Conservation (phyloP, 2,113 vertebrate genomes). For the Burhinus bistriatus region DNA sequence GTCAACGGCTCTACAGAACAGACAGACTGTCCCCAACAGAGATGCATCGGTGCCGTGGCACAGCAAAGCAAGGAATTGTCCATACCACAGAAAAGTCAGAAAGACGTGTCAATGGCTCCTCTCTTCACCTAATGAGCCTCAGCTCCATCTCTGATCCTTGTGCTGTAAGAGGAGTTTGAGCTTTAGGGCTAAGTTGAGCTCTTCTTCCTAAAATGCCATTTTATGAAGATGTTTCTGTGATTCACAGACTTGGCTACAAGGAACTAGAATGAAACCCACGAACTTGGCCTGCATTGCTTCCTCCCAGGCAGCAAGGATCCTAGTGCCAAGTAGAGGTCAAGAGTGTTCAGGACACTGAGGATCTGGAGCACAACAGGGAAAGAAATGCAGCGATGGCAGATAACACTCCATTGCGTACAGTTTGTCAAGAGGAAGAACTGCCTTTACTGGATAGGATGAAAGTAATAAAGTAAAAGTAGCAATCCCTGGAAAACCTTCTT, state of each 20-base stretch:
- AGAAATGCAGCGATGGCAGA: not conserved
- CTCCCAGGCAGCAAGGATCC: not conserved
- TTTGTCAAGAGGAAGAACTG: slow-evolving; percentile 7
- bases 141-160: not conserved
- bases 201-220: not conserved
- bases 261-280: not conserved
- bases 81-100: not conserved
- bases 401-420: not conserved
- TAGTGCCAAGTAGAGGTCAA: not conserved
- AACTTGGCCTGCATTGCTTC: not conserved
- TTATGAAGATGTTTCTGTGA: not conserved
- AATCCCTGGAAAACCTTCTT: not conserved
- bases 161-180: not conserved
- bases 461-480: slow-evolving; percentile 12
- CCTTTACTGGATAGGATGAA: not conserved
- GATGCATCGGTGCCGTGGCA: not conserved
- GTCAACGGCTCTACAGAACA: not conserved
- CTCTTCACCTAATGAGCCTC: not conserved
- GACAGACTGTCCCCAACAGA: not conserved
- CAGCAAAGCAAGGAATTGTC: not conserved
- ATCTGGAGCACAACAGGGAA: not conserved
- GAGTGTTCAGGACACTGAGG: not conserved
- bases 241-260: not conserved
- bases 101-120: not conserved
- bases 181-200: not conserved